Evolutionary conservation across 2,888 invertebrate species (phyloP), one percentile per base, ranked within the genome.

Genomic region (Tyria jacobaeae): DNA sequence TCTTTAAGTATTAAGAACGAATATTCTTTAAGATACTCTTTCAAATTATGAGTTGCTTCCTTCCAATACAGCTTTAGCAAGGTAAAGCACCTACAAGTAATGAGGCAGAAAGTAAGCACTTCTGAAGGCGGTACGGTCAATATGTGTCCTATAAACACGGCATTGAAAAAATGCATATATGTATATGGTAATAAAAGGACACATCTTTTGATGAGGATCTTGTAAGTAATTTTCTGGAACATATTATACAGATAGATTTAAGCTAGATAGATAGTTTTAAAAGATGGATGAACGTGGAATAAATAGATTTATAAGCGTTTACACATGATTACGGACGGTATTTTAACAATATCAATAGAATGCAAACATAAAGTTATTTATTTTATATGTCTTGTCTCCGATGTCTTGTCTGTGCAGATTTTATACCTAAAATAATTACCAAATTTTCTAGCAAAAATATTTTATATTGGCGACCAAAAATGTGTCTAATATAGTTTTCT

Each of bases 71-170:
- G 81, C 77, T 81, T 80, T 62, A 51, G 51, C 76, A 75, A 81
- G 78, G 80, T 79, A 78, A 77, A 81, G 80, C 71, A 79, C 75
- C 80, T 76, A 78, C 77, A 78, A 81, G 83, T 88, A 88, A 87
- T 86, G 87, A 87, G 77, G 82, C 81, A 81, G 80, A 84, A 82
- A 78, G 75, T 79, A 79, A 79, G 79, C 78, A 80, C 73, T 82
- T 82, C 79, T 82, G 65, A 58, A 52, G 44, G 73, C 70, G 73
- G 68, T 73, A 67, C 62, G 68, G 71, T 73, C 66, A 66, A 55
- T 59, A 51, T n/a, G 24, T 31, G 41, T 55, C 41, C 63, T 39
- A 56, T 44, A 64, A 53, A 62, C 21, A 44, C 10, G 44, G 17
- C 4, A 66, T 59, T 17, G n/a, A 37, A 48, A 35, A 31, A 50